Evolutionary conservation across 2,888 invertebrate species (phyloP).

Genomic region (Erebia epiphron): DNA sequence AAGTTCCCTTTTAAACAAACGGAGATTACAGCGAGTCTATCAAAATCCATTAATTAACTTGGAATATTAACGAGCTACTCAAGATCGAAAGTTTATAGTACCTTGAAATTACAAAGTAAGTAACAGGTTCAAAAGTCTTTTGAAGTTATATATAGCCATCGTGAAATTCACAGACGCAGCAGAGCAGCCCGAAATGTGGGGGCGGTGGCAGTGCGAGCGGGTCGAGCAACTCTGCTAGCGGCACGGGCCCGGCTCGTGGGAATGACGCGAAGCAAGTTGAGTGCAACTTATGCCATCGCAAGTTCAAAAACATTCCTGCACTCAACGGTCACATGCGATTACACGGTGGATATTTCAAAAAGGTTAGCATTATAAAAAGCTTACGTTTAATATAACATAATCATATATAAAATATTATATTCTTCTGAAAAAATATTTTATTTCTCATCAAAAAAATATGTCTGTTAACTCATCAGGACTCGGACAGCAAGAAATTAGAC

Average conservation of each 20-base stretch:
- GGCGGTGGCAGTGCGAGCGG: slow-evolving; percentile 57
- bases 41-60: slow-evolving; percentile 78
- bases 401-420: neutral
- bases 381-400: neutral
- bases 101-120: slow-evolving; percentile 74
- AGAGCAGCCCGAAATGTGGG: slow-evolving; percentile 66
- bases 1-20: slow-evolving; percentile 60
- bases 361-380: slow-evolving; percentile 76
- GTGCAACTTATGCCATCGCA: slow-evolving; percentile 96
- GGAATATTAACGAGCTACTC: slow-evolving; percentile 73
- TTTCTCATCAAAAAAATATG: slow-evolving; percentile 12
- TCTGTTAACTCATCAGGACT: slow-evolving; percentile 81
- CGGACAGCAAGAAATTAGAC: slow-evolving; percentile 92
- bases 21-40: slow-evolving; percentile 67
- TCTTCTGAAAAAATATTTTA: neutral
- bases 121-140: slow-evolving; percentile 74
- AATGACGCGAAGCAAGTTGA: slow-evolving; percentile 93
- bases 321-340: slow-evolving; percentile 99
- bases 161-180: slow-evolving; percentile 74
- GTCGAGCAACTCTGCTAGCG: slow-evolving; percentile 52
- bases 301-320: slow-evolving; percentile 98
- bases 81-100: slow-evolving; percentile 73
- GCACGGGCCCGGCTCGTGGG: slow-evolving; percentile 60
- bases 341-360: slow-evolving; percentile 98
- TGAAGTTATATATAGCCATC: slow-evolving; percentile 72